Evolutionary conservation across 1,140 invertebrate species (phyloP), one percentile per base, ranked within the genome.

Genomic region (Lepidurus apus): DNA sequence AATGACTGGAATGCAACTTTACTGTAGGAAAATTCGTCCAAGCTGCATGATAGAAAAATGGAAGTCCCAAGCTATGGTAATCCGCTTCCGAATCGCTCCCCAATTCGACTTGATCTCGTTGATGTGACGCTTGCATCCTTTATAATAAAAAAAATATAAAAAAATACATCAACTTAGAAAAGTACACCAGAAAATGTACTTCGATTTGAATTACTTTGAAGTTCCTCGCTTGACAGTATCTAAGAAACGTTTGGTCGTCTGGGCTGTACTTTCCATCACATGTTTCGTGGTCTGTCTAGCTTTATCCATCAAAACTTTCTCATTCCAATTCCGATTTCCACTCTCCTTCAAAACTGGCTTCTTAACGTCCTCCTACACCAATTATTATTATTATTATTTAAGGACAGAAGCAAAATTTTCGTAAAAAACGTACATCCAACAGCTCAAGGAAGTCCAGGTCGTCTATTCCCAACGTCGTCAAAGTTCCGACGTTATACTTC

Each of bases 201-300:
- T 65, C 6, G 4, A 65, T 65, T 9, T 34, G 76, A 53, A 21
- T 11, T 24, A 47, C 76, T 24, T 77, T 65, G 7, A 10, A 65
- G 8, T 77, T 77, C 76, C 65, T 45, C 76, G 45, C 76, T 26
- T 77, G 42, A 77, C 76, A 17, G 65, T 65, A 53, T 77, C 65
- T 9, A 77, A 34, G 21, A 77, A 24, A 13, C 53, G 76, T 42
- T 47, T 77, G 45, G 76, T 77, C 5, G 76, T 77, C 26, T 77
- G 44, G 17, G 76, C 76, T 5, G 76, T 77, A 34, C 43, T 77
- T 65, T 53, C 44, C 43, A 77, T 53, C 43, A 77, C 76, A 42
- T 77, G 76, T 65, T 77, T 43, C 76, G 76, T 34, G 24, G 65
- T 47, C 11, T 34, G 45, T 10, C 43, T 65, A 21, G n/a, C 76